Evolutionary conservation across 2,797 vertebrate species (phyloP).

Genomic region (Gorsachius magnificus): DNA sequence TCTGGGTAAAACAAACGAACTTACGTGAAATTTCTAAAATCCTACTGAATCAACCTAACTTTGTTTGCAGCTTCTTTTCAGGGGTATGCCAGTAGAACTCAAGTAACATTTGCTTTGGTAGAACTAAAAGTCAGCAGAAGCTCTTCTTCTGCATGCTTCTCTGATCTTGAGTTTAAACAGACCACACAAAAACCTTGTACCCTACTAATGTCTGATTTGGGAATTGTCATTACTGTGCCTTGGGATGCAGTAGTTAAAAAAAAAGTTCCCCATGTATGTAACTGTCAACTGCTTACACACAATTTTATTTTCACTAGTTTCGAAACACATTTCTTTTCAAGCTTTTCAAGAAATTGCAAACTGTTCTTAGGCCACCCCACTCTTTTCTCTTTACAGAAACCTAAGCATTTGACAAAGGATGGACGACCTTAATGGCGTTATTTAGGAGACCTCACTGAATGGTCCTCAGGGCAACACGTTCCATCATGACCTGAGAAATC

Average conservation of each 20-base stretch:
- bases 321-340: background rate
- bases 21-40: background rate
- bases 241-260: background rate
- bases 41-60: background rate
- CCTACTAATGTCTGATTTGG: background rate
- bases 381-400: background rate
- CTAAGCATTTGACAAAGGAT: background rate
- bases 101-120: background rate
- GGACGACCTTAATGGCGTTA: background rate
- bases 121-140: background rate
- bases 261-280: background rate
- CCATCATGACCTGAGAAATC: background rate
- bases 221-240: background rate
- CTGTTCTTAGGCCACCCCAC: background rate
- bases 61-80: background rate
- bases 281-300: background rate
- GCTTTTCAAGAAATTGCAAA: background rate
- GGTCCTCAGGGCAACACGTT: background rate
- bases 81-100: background rate
- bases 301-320: background rate
- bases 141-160: background rate
- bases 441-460: background rate
- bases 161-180: background rate
- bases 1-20: background rate
- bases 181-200: background rate